Evolutionary conservation across 2,113 vertebrate species (phyloP), one percentile per base, ranked within the genome.

Genomic region (Rhinolophus sinicus): DNA sequence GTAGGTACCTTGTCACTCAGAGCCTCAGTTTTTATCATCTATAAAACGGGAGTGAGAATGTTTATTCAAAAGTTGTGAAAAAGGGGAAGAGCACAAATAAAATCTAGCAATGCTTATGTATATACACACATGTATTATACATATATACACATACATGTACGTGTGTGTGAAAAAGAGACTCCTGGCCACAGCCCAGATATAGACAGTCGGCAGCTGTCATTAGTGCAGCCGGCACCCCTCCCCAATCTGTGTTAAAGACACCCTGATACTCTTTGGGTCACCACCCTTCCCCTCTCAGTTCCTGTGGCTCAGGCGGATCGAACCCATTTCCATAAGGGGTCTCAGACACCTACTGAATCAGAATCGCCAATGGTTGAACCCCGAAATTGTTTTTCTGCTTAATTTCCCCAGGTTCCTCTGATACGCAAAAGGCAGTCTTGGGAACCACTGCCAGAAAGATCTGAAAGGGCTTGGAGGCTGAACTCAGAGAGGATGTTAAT

Each of bases 141-240:
- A 35, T 13, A 21, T 19, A 35, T 5, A 38, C 35, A 24, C 10
- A 4, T 0, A 1, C 33, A 7, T 1, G 5, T 7, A 5, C 2
- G 3, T 12, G 5, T 19, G 24, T 8, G 44, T 67, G 24, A 54
- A n/a, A 84, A 38, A 73, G 16, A 88, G 77, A 65, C 54, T 54
- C 56, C 19, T 5, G 28, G 47, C 14, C 5, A 1, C 6, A 19
- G 58, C 58, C 30, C 47, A 52, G 70, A 90, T n/a, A 88, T 0
- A 82, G 4, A 52, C 0, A 15, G 65, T 30, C 12, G 6, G 64
- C 54, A 60, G 75, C 50, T 78, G 65, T 70, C 16, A 18, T 38
- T 40, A 13, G 7, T 30, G 5, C 11, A 2, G 24, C 56, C 12
- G 2, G 70, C 11, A 54, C 28, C 52, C 9, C 33, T 40, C 56